phyloP scores from a whole-genome alignment of 1,140 invertebrate species.

The Gryllus bimaculatus region DNA sequence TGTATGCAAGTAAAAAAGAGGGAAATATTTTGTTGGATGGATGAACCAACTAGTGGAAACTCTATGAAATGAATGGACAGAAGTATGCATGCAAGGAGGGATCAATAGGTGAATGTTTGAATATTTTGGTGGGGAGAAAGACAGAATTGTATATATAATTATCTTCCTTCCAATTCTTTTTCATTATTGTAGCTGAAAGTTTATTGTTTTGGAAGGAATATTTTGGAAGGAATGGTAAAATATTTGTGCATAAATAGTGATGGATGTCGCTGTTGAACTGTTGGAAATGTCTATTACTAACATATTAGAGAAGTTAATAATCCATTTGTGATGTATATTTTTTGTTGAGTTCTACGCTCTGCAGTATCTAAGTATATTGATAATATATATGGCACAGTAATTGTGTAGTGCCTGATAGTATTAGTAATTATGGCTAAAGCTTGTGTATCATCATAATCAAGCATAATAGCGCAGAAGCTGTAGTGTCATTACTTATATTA shows the following conservation, averaged over 20 bases:
- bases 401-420: neutral
- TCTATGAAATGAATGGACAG: too few relatives aligned
- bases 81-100: too few relatives aligned
- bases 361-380: neutral
- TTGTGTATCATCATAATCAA: neutral
- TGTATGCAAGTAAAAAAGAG: too few relatives aligned
- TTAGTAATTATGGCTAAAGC: neutral
- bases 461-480: constrained; percentile 11
- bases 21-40: too few relatives aligned
- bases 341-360: neutral
- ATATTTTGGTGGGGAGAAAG: too few relatives aligned
- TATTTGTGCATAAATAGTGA: neutral
- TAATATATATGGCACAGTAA: neutral
- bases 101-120: too few relatives aligned
- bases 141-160: neutral
- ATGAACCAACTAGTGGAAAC: too few relatives aligned
- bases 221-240: neutral
- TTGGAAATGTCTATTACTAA: neutral
- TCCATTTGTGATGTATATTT: neutral
- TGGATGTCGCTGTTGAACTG: neutral
- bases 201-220: neutral
- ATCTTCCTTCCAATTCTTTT: neutral
- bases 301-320: neutral
- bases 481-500: constrained; percentile 16
- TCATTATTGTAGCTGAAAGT: too few relatives aligned